phyloP scores from a whole-genome alignment of 2,113 vertebrate species.

The Brachirus orientalis region DNA sequence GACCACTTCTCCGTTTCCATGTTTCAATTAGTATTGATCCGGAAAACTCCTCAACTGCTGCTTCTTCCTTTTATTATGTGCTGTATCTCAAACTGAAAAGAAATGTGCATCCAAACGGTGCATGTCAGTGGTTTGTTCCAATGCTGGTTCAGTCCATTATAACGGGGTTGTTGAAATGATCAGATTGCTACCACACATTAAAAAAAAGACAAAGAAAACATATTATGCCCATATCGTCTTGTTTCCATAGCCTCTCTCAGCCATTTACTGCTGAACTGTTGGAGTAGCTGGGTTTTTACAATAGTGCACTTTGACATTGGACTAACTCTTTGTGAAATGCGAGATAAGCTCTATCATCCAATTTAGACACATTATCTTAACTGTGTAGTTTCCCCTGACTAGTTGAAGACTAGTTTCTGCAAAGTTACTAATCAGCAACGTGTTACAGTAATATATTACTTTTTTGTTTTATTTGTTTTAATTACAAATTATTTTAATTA shows the following conservation, averaged over 20 bases:
- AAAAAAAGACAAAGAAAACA: no score
- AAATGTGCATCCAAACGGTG: constrained; percentile 2
- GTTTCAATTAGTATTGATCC: constrained; percentile 53
- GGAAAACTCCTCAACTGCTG: constrained; percentile 5
- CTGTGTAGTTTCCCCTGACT: no score
- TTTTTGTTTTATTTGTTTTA: no score
- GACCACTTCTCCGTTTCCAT: constrained; percentile 38
- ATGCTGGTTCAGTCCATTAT: constrained; percentile 9
- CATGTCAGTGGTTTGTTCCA: constrained; percentile 2
- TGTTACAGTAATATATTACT: no score
- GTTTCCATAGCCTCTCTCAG: constrained; percentile 14
- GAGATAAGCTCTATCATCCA: constrained; percentile 7
- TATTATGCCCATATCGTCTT: no score
- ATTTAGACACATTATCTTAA: constrained; percentile 51
- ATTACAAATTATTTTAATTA: no score
- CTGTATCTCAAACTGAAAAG: constrained; percentile 1
- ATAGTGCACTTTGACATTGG: constrained; percentile 6
- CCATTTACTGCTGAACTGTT: constrained; percentile 3
- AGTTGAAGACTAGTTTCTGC: no score
- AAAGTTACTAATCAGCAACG: no score
- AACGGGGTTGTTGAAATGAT: constrained; percentile 10
- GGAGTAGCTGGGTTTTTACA: constrained; percentile 1
- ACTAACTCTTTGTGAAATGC: background rate
- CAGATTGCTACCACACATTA: constrained; percentile 1
- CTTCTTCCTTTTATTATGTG: background rate